These are phyloP conservation scores for Bombylius discolor DNA, from an alignment of 2,888 invertebrate genomes.

Conservation along the genomic window DNA sequence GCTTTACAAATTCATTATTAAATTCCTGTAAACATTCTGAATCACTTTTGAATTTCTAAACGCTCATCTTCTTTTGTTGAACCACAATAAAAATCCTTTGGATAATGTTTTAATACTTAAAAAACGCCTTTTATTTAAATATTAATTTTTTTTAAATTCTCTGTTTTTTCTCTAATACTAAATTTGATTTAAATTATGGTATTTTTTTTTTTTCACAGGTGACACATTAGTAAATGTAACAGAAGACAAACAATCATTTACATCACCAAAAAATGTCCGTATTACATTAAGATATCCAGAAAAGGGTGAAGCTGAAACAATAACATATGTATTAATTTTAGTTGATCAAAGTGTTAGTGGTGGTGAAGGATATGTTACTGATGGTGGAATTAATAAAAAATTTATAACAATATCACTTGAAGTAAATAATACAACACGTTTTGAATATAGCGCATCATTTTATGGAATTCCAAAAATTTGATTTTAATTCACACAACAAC, in stretches of 20 bases:
- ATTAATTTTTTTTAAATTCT: too few species aligned
- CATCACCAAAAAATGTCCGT: conserved; percentile 7
- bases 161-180: too few species aligned
- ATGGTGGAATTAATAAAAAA: conserved; percentile 9
- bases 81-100: too few species aligned
- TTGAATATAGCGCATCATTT: conserved; percentile 8
- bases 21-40: too few species aligned
- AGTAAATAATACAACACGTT: conserved; percentile 8
- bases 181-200: too few species aligned
- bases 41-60: too few species aligned
- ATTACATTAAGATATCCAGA: conserved; percentile 5
- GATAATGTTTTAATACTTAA: too few species aligned
- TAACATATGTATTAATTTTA: conserved; percentile 7
- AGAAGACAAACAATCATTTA: conserved; percentile 4
- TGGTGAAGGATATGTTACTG: conserved; percentile 6
- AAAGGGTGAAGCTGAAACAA: not conserved
- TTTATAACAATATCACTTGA: conserved; percentile 3
- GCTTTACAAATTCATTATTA: too few species aligned
- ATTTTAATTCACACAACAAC: too few species aligned
- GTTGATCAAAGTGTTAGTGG: conserved; percentile 9
- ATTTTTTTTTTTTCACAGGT: not conserved
- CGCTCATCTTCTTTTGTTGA: too few species aligned
- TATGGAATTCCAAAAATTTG: conserved; percentile 7
- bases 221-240: conserved; percentile 2
- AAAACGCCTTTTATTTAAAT: too few species aligned